phyloP scores from a whole-genome alignment of 2,797 vertebrate species.

The Coilia nasus region DNA sequence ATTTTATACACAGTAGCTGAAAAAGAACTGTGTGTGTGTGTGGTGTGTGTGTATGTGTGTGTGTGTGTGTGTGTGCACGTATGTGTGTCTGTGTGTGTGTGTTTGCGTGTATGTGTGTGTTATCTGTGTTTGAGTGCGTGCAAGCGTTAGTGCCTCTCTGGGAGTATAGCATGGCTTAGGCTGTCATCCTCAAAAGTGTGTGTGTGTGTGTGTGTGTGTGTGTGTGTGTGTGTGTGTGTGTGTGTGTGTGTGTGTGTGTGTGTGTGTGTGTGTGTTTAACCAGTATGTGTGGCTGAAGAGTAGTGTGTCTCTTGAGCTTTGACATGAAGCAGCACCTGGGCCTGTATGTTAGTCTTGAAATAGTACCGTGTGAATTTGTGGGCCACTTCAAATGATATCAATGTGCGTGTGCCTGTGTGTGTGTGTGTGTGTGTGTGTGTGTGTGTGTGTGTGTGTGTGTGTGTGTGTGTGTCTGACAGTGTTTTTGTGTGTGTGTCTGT shows the following conservation, averaged over 20 bases:
- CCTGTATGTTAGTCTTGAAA: slow-evolving; percentile 48
- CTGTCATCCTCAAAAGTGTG: slow-evolving; percentile 48
- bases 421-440: not conserved
- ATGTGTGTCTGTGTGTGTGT: not conserved
- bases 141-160: slow-evolving; percentile 56
- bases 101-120: not conserved
- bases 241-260: not conserved
- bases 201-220: not conserved
- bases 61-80: not conserved
- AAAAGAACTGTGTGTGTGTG: slow-evolving; percentile 22
- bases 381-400: slow-evolving; percentile 12
- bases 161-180: slow-evolving; percentile 60
- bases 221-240: slow-evolving; percentile 4
- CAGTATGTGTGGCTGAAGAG: too few relatives aligned
- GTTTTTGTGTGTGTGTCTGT: slow-evolving; percentile 2
- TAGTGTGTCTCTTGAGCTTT: not conserved
- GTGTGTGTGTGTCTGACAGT: slow-evolving; percentile 19
- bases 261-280: not conserved
- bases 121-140: not conserved
- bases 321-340: slow-evolving; percentile 55
- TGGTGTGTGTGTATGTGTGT: slow-evolving; percentile 19
- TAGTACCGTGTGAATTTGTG: slow-evolving; percentile 35
- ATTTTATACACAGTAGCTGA: slow-evolving; percentile 40
- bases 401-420: slow-evolving; percentile 17
- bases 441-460: slow-evolving; percentile 7